Evolutionary conservation across 2,888 invertebrate species (phyloP).

Genomic region (Hydrotaea cyrtoneurina): DNA sequence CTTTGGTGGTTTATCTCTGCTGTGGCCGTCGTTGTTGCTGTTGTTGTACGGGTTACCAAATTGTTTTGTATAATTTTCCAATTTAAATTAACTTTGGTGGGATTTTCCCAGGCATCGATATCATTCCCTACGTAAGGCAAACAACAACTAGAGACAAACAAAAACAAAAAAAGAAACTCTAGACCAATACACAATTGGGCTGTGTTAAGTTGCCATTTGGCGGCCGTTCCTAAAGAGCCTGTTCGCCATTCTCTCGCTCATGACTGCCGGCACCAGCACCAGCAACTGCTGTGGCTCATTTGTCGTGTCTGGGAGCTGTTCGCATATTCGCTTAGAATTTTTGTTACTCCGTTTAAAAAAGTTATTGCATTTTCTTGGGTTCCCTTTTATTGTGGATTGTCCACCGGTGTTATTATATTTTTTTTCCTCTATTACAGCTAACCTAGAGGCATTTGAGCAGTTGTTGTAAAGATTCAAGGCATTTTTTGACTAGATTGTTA

Average conservation of each 20-base stretch:
- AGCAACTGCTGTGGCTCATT: not conserved
- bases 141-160: no score
- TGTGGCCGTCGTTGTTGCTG: constrained; percentile 45
- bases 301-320: not conserved
- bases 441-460: constrained; percentile 61
- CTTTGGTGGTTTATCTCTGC: constrained; percentile 26
- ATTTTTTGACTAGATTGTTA: constrained; percentile 73
- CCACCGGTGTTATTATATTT: no score
- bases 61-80: constrained; percentile 80
- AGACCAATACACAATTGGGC: not conserved
- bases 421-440: constrained; percentile 50
- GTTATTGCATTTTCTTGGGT: constrained; percentile 10
- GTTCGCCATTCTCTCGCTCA: no score
- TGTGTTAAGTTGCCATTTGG: constrained; percentile 38
- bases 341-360: no score
- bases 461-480: no score
- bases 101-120: constrained; percentile 77
- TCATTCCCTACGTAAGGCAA: constrained; percentile 15
- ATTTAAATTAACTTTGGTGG: constrained; percentile 76
- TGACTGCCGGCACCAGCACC: no score
- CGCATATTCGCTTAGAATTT: no score
- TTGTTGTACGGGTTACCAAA: constrained; percentile 71
- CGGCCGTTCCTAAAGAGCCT: not conserved
- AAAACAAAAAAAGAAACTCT: not conserved
- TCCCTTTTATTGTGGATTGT: constrained; percentile 24